phyloP scores from a whole-genome alignment of 2,888 invertebrate genomes.

The Drosophila lutescens region DNA sequence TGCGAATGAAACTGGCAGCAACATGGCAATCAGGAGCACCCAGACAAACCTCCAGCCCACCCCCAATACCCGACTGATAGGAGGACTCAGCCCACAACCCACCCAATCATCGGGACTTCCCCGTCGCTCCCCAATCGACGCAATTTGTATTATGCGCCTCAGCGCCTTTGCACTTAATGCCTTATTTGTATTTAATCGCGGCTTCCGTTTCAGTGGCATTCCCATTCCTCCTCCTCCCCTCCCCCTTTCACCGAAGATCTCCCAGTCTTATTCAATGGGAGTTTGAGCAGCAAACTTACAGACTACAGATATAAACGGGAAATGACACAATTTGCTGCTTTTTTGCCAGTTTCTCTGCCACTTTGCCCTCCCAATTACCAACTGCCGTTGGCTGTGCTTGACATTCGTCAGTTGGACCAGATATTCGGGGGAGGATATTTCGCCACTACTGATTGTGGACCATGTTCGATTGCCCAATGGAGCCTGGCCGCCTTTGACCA shows the following conservation, averaged over 20 bases:
- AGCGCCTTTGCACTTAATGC: constrained; percentile 78
- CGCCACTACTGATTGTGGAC: constrained; percentile 6
- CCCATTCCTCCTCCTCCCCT: constrained; percentile 16
- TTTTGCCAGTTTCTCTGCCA: constrained; percentile 37
- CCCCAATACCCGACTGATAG: neutral
- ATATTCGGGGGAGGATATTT: constrained; percentile 10
- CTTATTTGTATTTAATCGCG: constrained; percentile 81
- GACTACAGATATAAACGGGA: constrained; percentile 49
- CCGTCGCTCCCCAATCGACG: constrained; percentile 61
- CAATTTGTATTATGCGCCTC: constrained; percentile 80
- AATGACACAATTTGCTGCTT: constrained; percentile 70
- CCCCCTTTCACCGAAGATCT: constrained; percentile 9
- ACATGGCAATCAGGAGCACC: constrained; percentile 44
- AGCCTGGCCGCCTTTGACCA: constrained; percentile 26
- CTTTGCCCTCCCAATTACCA: constrained; percentile 45
- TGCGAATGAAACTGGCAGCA: constrained; percentile 42
- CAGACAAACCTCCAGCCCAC: constrained; percentile 23
- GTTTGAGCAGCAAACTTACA: constrained; percentile 59
- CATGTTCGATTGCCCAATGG: constrained; percentile 22
- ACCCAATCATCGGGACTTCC: constrained; percentile 21
- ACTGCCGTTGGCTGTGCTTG: constrained; percentile 37
- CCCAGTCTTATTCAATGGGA: constrained; percentile 64
- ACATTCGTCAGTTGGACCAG: constrained; percentile 42
- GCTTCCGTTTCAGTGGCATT: constrained; percentile 75
- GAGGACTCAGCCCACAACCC: neutral